Conservation (phyloP, 2,113 vertebrate species). For the Sitta europaea region DNA sequence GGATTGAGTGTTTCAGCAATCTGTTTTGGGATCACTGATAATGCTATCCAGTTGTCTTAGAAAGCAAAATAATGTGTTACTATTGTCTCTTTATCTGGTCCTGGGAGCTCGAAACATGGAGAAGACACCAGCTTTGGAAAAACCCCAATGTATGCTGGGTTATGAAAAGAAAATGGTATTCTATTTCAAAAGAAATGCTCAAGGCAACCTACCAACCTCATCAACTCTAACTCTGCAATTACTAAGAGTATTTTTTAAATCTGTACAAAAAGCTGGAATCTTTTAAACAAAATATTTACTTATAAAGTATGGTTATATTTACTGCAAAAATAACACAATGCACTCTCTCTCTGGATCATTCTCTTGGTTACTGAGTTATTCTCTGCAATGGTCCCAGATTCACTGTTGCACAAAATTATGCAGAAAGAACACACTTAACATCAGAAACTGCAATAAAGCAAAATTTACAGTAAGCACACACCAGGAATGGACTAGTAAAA, state of each 20-base stretch:
- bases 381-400: background rate
- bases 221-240: background rate
- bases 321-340: conserved; percentile 51
- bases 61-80: background rate
- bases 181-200: background rate
- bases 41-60: background rate
- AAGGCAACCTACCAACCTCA: background rate
- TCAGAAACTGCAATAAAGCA: background rate
- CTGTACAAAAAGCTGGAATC: background rate
- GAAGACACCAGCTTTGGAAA: background rate
- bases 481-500: background rate
- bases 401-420: background rate
- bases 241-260: background rate
- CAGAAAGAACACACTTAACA: conserved; percentile 28
- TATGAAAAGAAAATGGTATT: background rate
- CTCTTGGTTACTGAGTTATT: conserved; percentile 30
- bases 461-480: background rate
- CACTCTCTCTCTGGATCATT: background rate
- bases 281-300: conserved; percentile 7
- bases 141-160: background rate
- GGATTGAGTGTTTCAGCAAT: background rate
- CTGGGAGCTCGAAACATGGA: background rate
- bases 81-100: background rate
- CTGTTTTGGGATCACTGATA: background rate
- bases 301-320: background rate